Percentiles rank a stretch among this genome's conserved stretches.
These are phyloP conservation scores for Panthera uncia DNA, from an alignment of 2,113 vertebrate genomes.

Conservation along the genomic window DNA sequence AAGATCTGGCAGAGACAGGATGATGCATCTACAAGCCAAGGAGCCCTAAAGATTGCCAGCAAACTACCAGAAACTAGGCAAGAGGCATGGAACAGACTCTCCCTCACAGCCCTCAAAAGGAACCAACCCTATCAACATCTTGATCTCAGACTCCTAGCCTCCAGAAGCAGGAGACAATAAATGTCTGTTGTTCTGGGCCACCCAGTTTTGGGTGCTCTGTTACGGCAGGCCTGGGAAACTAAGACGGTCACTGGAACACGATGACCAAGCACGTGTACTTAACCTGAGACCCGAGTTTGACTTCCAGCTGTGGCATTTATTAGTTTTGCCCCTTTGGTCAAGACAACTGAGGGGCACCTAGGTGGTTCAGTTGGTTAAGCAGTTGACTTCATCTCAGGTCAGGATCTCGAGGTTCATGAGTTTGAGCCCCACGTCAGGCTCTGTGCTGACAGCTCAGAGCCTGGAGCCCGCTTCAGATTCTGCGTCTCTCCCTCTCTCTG, in stretches of 20 bases:
- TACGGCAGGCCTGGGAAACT: neutral
- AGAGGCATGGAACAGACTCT: neutral
- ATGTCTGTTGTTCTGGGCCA: neutral
- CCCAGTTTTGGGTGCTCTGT: neutral
- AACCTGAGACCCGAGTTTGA: neutral
- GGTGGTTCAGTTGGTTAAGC: too few species aligned
- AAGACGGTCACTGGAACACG: fast-evolving
- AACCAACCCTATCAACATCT: neutral
- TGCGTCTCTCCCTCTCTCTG: too few species aligned
- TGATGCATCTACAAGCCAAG: neutral
- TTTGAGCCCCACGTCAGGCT: too few species aligned
- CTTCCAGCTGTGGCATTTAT: neutral
- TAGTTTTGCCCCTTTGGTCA: neutral
- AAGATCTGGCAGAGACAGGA: neutral
- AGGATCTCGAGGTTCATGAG: too few species aligned
- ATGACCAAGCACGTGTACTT: fast-evolving
- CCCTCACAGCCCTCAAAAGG: neutral
- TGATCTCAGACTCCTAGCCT: neutral
- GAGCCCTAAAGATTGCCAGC: neutral
- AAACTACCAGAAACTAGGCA: neutral
- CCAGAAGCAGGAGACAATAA: neutral
- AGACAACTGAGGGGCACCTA: neutral
- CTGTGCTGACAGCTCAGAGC: too few species aligned
- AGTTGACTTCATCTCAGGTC: too few species aligned
- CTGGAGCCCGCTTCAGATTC: too few species aligned